phyloP scores from a whole-genome alignment of 2,888 invertebrate species.

The Eilema griseolum region DNA sequence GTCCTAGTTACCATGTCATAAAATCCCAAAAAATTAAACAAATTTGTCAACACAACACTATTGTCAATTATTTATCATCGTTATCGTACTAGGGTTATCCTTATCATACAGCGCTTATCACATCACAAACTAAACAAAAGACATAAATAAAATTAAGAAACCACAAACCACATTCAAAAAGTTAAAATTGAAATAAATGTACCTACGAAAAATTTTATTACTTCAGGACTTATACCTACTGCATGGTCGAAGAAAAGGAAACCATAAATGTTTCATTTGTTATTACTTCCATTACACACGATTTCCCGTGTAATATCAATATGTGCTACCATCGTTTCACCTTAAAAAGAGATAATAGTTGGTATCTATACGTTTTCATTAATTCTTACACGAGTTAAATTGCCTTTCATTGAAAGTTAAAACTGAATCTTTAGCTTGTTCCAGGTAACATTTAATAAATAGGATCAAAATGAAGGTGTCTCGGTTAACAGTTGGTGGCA shows the following conservation, averaged over 20 bases:
- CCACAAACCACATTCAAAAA: background rate
- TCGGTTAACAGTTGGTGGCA: slow-evolving; percentile 50
- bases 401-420: too few species aligned
- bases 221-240: too few species aligned
- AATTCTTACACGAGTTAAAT: background rate
- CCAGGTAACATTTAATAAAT: background rate
- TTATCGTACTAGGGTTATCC: too few species aligned
- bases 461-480: slow-evolving; percentile 52
- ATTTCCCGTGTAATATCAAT: background rate
- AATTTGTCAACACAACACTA: too few species aligned
- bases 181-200: background rate
- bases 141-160: background rate
- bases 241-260: background rate
- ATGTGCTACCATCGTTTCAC: background rate
- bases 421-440: background rate
- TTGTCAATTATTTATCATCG: too few species aligned
- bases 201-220: too few species aligned
- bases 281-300: background rate
- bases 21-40: too few species aligned
- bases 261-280: background rate
- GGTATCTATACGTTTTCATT: background rate
- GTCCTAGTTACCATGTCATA: too few species aligned
- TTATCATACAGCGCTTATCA: too few species aligned
- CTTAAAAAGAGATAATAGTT: background rate
- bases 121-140: background rate